Base-by-base conservation (phyloP, 2,797 vertebrate species). In the Ctenochaetus hawaiiensis region DNA sequence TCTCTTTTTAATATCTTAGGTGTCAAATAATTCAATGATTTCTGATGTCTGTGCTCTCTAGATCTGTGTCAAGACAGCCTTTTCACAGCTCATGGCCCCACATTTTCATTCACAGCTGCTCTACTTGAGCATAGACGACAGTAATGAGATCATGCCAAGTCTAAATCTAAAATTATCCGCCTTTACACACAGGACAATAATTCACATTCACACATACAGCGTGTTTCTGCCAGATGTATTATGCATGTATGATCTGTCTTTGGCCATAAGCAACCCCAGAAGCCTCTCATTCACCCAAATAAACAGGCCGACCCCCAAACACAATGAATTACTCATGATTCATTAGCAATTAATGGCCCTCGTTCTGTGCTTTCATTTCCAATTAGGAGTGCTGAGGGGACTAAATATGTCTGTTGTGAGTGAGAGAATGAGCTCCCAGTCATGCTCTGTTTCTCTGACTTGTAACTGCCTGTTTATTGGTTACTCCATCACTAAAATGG, bases 261-360 rank as follows among this genome's bases (percentile, higher is more conserved):
- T 87, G 86, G 87, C 90, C 89, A 93, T 81, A 85, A 93, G 93
- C 92, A 92, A 93, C 91, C 81, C 90, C 92, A 78, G 67, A 81
- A 92, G 91, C 90, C 90, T 83, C 90, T 91, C 90, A 80, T 86
- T 94, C 90, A 90, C 90, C 92, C 85, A 91, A 94, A 94, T 94
- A 94, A 94, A 94, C 93, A 94, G 90, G 85, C 84, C 91, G 88
- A 92, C 93, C 90, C 91, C 82, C 93, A 94, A 95, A 94, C 94
- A 94, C 91, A 92, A 95, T 96, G 91, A 95, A 96, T 95, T 95
- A 95, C 93, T 94, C 94, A 95, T 95, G 94, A 95, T 93, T 94
- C 94, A 95, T 95, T 94, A 95, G 93, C 94, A 95, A 95, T 95
- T 94, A 95, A 95, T 95, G 93, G 87, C 81, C 85, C 92, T 90